Base-by-base conservation (phyloP, 2,888 invertebrate genomes). In the Andrena chrysosceles region DNA sequence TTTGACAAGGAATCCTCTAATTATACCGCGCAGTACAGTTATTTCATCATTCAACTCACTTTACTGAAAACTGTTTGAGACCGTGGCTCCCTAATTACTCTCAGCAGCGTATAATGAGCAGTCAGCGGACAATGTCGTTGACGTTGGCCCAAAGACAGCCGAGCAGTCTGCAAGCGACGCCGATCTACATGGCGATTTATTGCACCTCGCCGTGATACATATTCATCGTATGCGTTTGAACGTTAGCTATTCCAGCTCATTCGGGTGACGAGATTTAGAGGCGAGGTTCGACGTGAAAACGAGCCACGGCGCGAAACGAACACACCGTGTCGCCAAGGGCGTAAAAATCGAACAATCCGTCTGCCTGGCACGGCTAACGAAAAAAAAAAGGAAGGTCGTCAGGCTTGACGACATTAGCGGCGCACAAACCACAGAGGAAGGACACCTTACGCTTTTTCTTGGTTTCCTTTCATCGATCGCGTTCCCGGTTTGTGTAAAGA, bases 321-420 rank as follows among this genome's bases (percentile, higher is more conserved):
- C 77, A 35, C 78, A 67, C 31, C 69, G 26, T 26, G 60, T 59
- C 35, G 20, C 63, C 66, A 69, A 78, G 79, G 60, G 67, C 77
- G 71, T 80, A 81, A 86, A 86, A 86, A 80, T 81, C 66, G 60
- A 77, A 54, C 80, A 66, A 75, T 13, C 10, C 33, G 66, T 29
- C 49, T 29, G 35, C 72, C 59, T 49, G 49, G 29, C 31, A 13
- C 59, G 10, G 23, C 59, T 52, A 29, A 68, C 49, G 8, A 60
- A 69, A 10, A 56, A 72, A 56, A 81, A 81, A 77, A 10, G 54
- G 26, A 81, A 77, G 78, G 48, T 87, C 79, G 77, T 82, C 78
- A 83, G 83, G 84, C 74, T 54, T 59, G 68, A 48, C 73, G 74
- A 75, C 62, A 62, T 62, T 76, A 73, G 68, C 62, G 70, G 71